Conservation (phyloP, 2,113 vertebrate genomes). For the Potamarius usumacintae region DNA sequence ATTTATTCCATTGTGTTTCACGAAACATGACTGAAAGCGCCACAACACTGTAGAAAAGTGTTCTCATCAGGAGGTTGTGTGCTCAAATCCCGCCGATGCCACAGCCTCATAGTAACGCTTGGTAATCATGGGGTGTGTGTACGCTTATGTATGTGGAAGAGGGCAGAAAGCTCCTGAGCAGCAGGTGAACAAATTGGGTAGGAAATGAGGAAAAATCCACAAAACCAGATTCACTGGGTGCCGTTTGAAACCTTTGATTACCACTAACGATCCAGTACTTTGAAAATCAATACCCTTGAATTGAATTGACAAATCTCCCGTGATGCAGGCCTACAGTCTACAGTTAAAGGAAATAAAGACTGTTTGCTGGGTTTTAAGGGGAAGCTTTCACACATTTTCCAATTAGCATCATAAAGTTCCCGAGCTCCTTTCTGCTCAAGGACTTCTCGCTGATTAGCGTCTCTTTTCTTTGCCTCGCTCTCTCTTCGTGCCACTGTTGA, state of each 20-base stretch:
- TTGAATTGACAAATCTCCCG: background rate
- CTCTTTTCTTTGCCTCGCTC: background rate
- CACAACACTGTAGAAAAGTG: too few species aligned
- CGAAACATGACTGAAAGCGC: too few species aligned
- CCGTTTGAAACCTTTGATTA: background rate
- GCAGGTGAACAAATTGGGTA: too few species aligned
- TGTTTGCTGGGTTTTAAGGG: too few species aligned
- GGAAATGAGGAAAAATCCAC: too few species aligned
- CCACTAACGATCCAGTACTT: background rate
- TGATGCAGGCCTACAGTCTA: too few species aligned
- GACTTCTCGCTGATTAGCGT: background rate
- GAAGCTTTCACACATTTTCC: background rate
- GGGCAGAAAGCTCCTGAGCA: background rate
- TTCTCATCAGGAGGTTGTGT: too few species aligned
- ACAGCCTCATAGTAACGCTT: background rate
- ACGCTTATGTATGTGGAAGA: background rate
- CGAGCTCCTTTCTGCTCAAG: background rate
- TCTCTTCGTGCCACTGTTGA: conserved; percentile 36
- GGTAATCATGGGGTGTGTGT: background rate
- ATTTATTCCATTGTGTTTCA: too few species aligned
- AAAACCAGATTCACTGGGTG: too few species aligned
- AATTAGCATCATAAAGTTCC: background rate
- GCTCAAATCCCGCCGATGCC: too few species aligned
- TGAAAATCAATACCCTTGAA: background rate
- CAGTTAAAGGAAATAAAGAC: background rate